phyloP scores from a whole-genome alignment of 2,888 invertebrate species.

The Andrena trimmerana region DNA sequence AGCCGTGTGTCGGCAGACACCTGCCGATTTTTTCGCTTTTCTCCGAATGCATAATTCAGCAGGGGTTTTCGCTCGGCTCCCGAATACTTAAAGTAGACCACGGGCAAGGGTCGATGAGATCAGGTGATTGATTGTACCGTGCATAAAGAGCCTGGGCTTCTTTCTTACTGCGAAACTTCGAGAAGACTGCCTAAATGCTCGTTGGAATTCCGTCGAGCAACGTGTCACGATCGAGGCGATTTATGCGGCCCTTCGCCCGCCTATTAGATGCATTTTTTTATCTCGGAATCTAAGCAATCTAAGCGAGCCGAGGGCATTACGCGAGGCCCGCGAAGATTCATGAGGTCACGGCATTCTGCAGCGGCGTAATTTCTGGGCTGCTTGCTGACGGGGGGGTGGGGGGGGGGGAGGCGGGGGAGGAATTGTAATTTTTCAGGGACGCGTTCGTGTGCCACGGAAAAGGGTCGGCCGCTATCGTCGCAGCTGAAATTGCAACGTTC shows the following conservation, averaged over 20 bases:
- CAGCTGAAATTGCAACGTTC: slow-evolving; percentile 68
- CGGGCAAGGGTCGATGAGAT: background rate
- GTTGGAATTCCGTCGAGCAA: too few relatives aligned
- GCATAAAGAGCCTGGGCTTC: too few relatives aligned
- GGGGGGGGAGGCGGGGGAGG: slow-evolving; percentile 34
- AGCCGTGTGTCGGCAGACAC: slow-evolving; percentile 9
- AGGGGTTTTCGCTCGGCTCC: background rate
- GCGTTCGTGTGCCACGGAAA: slow-evolving; percentile 41
- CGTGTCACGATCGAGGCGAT: background rate
- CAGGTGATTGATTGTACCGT: too few relatives aligned
- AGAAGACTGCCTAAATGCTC: too few relatives aligned
- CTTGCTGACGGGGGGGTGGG: slow-evolving; percentile 2
- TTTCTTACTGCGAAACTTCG: too few relatives aligned
- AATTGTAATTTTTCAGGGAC: slow-evolving; percentile 63
- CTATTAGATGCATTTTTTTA: slow-evolving; percentile 43
- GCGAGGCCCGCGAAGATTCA: slow-evolving; percentile 37
- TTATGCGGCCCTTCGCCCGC: background rate
- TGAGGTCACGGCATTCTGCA: slow-evolving; percentile 10
- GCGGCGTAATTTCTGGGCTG: slow-evolving; percentile 18
- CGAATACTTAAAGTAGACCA: background rate
- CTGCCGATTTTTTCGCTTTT: slow-evolving; percentile 16
- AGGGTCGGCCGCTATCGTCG: slow-evolving; percentile 44
- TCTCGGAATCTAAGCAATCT: slow-evolving; percentile 43
- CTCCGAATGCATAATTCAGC: slow-evolving; percentile 12
- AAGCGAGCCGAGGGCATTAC: slow-evolving; percentile 32